These are phyloP conservation scores for Siphlonurus alternatus DNA, from an alignment of 2,888 invertebrate species.

Conservation along the genomic window DNA sequence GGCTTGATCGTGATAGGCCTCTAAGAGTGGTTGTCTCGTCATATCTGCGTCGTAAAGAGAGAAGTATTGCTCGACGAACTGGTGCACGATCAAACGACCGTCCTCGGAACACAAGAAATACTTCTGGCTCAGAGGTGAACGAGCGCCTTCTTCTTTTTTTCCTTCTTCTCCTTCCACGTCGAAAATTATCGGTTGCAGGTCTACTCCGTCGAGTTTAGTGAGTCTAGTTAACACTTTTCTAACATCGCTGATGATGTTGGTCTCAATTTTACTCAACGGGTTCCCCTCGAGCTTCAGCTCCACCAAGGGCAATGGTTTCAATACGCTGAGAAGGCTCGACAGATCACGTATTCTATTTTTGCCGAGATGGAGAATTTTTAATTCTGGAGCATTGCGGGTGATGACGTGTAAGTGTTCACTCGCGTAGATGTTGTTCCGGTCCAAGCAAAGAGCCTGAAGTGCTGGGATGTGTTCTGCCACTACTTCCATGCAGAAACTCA, in stretches of 20 bases:
- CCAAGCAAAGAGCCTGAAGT: conserved; percentile 60
- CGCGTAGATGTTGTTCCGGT: conserved; percentile 55
- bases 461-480: conserved; percentile 72
- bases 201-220: conserved; percentile 64
- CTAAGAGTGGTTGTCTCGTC: conserved; percentile 50
- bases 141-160: conserved; percentile 36
- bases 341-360: conserved; percentile 63
- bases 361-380: conserved; percentile 63
- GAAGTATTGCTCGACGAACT: conserved; percentile 76
- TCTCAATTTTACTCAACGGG: conserved; percentile 59
- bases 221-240: conserved; percentile 79
- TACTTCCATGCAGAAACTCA: conserved; percentile 57
- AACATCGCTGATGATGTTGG: conserved; percentile 71
- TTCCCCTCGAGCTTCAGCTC: conserved; percentile 68
- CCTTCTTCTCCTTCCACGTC: conserved; percentile 86
- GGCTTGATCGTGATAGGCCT: conserved; percentile 80
- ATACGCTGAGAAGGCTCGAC: conserved; percentile 36
- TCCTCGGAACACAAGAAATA: conserved; percentile 41
- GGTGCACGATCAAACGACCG: conserved; percentile 51
- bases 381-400: conserved; percentile 43
- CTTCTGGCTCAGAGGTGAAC: conserved; percentile 49
- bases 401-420: conserved; percentile 50
- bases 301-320: conserved; percentile 52
- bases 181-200: conserved; percentile 67
- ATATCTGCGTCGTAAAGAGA: conserved; percentile 56